Evolutionary conservation across 23 tunicate genomes (phyloP).

Genomic region (Aplidium turbinatum): DNA sequence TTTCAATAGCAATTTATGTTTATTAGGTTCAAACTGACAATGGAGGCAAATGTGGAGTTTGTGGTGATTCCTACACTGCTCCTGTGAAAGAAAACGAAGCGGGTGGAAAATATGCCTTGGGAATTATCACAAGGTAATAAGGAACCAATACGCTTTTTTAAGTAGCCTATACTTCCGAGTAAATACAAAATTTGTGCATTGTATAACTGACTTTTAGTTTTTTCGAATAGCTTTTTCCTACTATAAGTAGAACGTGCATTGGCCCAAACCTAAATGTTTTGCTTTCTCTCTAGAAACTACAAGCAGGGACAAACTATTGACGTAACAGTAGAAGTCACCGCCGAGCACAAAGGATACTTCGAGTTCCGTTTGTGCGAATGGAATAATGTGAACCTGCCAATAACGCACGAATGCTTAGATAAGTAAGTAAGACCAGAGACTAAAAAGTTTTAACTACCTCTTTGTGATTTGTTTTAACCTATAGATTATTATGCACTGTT

Average conservation of each 20-base stretch:
- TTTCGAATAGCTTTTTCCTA: too few relatives aligned
- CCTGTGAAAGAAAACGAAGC: slow-evolving; percentile 69
- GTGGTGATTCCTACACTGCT: slow-evolving; percentile 71
- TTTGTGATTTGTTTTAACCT: too few relatives aligned
- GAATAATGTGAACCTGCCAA: slow-evolving; percentile 32
- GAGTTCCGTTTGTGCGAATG: slow-evolving; percentile 62
- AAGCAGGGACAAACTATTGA: slow-evolving; percentile 27
- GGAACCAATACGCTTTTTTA: background rate
- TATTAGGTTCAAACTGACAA: slow-evolving; percentile 40
- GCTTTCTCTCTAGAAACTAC: slow-evolving; percentile 24
- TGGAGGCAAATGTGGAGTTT: slow-evolving; percentile 79
- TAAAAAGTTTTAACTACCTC: too few relatives aligned
- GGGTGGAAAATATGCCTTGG: slow-evolving; percentile 82
- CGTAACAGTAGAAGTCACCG: slow-evolving; percentile 49
- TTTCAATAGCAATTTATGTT: background rate
- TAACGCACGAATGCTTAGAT: slow-evolving; percentile 57
- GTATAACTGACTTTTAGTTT: too few relatives aligned
- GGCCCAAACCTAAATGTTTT: background rate
- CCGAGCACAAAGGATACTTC: slow-evolving; percentile 56
- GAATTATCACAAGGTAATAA: slow-evolving; percentile 72
- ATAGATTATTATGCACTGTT: too few relatives aligned
- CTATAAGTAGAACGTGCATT: too few relatives aligned
- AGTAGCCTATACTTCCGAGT: background rate
- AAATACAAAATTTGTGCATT: background rate
- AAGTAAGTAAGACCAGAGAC: slow-evolving; percentile 25